phyloP scores from a whole-genome alignment of 2,797 vertebrate genomes.

The Pogoniulus pusillus region DNA sequence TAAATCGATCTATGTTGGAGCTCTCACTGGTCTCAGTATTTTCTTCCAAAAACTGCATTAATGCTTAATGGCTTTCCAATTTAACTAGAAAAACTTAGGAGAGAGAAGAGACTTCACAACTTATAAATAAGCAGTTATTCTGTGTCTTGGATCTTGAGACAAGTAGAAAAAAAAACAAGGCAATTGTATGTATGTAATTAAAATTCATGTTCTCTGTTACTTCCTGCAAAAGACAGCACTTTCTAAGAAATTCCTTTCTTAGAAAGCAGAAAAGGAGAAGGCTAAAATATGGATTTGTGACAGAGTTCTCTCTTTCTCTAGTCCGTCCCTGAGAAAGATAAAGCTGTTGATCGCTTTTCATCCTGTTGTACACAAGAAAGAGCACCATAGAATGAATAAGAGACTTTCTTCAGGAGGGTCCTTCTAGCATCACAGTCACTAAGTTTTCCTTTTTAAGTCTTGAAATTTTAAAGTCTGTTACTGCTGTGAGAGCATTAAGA shows the following conservation, averaged over 20 bases:
- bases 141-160: background rate
- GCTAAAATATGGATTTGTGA: background rate
- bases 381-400: background rate
- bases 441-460: background rate
- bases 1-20: background rate
- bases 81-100: background rate
- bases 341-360: background rate
- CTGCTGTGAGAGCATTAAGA: background rate
- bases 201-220: background rate
- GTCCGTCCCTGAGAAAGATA: background rate
- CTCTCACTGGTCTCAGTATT: background rate
- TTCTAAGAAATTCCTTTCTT: background rate
- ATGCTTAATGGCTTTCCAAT: background rate
- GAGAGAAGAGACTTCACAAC: background rate
- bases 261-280: background rate
- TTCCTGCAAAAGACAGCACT: rapidly evolving
- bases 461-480: slow-evolving; percentile 3
- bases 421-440: background rate
- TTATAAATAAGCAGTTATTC: background rate
- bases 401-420: background rate
- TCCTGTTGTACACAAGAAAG: background rate
- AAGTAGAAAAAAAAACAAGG: background rate
- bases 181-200: background rate
- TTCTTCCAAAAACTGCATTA: background rate
- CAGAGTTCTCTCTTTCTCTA: background rate